Base-by-base conservation (phyloP, 1,140 invertebrate species). In the Zaprionus ghesquierei region DNA sequence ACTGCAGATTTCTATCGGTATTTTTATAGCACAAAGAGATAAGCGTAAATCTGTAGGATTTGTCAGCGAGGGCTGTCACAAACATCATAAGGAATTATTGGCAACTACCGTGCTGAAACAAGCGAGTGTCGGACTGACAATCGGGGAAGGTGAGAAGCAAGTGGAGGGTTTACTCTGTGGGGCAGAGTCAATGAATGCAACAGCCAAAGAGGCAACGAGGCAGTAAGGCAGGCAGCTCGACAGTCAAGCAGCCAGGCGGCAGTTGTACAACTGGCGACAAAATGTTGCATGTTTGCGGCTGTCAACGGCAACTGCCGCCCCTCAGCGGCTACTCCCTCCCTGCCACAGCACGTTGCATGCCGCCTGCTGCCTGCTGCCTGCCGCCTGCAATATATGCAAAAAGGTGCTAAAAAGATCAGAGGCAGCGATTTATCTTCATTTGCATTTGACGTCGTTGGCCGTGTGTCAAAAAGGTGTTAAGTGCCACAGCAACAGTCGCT, bases 381-480 rank as follows among this genome's bases (percentile, higher is more conserved):
- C 54, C 46, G 55, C 22, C 49, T 15, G 62, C 62, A 89, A 87
- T 87, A 76, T 86, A 86, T 86, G 85, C 84, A 77, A 90, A 80
- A 87, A 90, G 82, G 87, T 90, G 87, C 82, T 90, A 90, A 87
- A 90, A 90, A 90, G 79, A 84, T 90, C 87, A 90, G 62, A 90
- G 82, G 60, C 82, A 87, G 77, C 87, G 87, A 90, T 90, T 90
- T 90, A 90, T 90, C 87, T 90, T 90, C 87, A 90, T 90, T 90
- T 90, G 82, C 87, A 90, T 90, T 84, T 87, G 85, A 84, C 84
- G 84, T 89, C 80, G 85, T 71, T 89, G 84, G 75, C 73, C 79
- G 84, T 84, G 84, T 89, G 84, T 87, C 84, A 87, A 89, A 87
- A 87, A 87, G 84, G 84, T 87, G 84, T 87, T 87, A 89, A 87